Percentiles rank a stretch among this genome's conserved stretches.
Conservation (phyloP, 2,113 vertebrate species). For the Syrrhaptes paradoxus region DNA sequence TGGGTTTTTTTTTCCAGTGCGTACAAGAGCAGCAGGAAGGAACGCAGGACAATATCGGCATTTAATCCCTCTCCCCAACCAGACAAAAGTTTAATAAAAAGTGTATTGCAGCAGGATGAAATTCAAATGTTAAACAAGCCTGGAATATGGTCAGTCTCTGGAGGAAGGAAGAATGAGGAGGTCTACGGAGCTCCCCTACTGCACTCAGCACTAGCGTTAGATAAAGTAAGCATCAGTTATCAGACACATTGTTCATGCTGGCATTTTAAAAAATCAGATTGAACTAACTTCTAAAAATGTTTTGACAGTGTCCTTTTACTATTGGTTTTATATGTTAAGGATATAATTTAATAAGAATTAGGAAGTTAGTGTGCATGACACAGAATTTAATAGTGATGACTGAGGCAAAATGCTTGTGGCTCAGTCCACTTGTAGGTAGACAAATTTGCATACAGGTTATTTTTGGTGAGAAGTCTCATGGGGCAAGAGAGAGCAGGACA, state of each 20-base stretch:
- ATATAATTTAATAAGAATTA: background rate
- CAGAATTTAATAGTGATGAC: background rate
- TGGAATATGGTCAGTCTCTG: background rate
- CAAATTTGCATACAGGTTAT: background rate
- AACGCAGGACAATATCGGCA: background rate
- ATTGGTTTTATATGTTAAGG: background rate
- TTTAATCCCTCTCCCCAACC: background rate
- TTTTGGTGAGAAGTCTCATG: background rate
- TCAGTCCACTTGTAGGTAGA: background rate
- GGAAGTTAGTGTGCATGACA: background rate
- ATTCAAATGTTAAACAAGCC: background rate
- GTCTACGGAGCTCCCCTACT: background rate
- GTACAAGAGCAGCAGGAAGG: background rate
- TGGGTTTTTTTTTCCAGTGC: background rate
- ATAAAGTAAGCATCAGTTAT: background rate
- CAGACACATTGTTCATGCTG: background rate
- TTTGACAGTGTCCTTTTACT: background rate
- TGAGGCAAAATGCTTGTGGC: background rate
- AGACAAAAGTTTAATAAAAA: background rate
- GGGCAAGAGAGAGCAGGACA: background rate
- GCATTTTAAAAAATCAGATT: background rate
- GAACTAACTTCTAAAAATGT: background rate
- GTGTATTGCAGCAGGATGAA: background rate
- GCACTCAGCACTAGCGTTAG: background rate
- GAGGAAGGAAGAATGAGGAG: background rate